Evolutionary conservation across 2,797 vertebrate species (phyloP), one percentile per base, ranked within the genome.

Genomic region (Arremon brunneinucha): DNA sequence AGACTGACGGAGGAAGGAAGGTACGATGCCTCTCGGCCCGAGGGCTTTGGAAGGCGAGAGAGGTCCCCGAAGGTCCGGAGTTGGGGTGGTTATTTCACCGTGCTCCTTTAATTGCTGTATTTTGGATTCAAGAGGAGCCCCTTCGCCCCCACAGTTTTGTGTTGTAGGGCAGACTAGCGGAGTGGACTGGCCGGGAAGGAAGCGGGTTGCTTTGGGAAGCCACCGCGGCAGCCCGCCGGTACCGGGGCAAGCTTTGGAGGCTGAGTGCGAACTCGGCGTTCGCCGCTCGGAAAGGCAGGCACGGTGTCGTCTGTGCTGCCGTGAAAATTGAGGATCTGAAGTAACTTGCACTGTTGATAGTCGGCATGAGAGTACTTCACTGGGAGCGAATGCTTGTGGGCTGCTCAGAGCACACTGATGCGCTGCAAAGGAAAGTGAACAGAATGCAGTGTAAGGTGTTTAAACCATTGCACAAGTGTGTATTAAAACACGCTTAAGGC

Each of bases 261-360:
- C 77, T 5, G n/a, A 8, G 9, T 1, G 39, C 2, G 35, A 23
- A 44, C 30, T 24, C 30, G 3, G 74, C 6, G 21, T 12, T 62
- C 39, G 3, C 22, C 18, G 0, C 43, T 43, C 64, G 0, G 2
- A 30, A 50, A 46, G 43, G 39, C 46, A 8, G 1, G 3, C n/a
- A 5, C 12, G 0, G 34, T 14, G 57, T 63, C n/a, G 1, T 15
- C 56, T 20, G 14, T 30, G 4, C 37, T 30, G 47, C 74, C 20
- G 1, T 19, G 34, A 52, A 47, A 43, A 41, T 2, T 3, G n/a
- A 23, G 39, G 63, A 32, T 39, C 13, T 52, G 35, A 53, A 67
- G 56, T 47, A 59, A 90, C 75, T 82, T 23, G 43, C 8, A 0
- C 26, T 62, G 56, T 12, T 32, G 18, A 5, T 26, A 16, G 49